These are phyloP conservation scores for Archips crataeganus DNA, from an alignment of 2,888 invertebrate genomes.

Conservation along the genomic window DNA sequence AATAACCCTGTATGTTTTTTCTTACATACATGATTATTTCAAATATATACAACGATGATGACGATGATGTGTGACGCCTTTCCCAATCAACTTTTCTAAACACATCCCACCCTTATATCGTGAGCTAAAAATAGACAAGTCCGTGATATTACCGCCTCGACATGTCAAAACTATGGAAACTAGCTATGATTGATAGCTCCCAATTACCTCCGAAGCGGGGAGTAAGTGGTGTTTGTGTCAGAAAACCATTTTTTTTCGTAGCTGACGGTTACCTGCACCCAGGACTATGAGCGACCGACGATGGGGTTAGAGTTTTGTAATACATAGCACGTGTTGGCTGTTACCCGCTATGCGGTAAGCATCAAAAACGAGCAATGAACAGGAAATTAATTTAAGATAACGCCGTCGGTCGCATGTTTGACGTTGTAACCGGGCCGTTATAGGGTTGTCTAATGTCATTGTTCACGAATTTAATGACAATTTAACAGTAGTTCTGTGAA, in stretches of 20 bases:
- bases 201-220: constrained; percentile 44
- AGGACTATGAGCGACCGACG: too few relatives aligned
- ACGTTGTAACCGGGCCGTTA: constrained; percentile 1
- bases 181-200: constrained; percentile 43
- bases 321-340: too few relatives aligned
- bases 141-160: not conserved
- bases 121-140: not conserved
- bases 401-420: too few relatives aligned
- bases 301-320: too few relatives aligned
- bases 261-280: constrained; percentile 12
- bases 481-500: not conserved
- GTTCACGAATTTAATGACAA: not conserved
- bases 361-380: not conserved
- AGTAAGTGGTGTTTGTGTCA: constrained; percentile 35
- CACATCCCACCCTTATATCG: not conserved
- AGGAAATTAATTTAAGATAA: too few relatives aligned
- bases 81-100: not conserved
- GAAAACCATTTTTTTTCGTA: constrained; percentile 5
- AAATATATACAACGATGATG: too few relatives aligned
- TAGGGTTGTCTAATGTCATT: not conserved
- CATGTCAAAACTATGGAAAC: constrained; percentile 15
- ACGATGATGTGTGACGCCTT: not conserved
- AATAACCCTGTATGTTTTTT: too few relatives aligned
- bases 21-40: too few relatives aligned
- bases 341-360: not conserved